Evolutionary conservation across 2,797 vertebrate species (phyloP).

Genomic region (Dendrocincla tyrannina): DNA sequence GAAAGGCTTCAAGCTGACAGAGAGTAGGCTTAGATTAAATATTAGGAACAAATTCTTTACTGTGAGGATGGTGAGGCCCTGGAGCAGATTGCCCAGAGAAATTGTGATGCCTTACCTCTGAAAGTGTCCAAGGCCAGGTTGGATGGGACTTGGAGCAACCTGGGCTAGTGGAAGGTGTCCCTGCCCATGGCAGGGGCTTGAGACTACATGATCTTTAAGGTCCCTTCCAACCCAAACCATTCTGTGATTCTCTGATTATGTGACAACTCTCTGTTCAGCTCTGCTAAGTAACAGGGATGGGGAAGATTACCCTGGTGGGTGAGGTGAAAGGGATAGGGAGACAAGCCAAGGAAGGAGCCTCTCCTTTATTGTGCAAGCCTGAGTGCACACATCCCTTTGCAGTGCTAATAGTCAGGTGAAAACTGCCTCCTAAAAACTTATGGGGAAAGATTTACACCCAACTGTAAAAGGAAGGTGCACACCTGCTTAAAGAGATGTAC

Average conservation of each 20-base stretch:
- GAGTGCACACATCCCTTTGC: background rate
- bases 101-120: background rate
- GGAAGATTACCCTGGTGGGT: background rate
- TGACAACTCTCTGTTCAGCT: background rate
- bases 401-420: background rate
- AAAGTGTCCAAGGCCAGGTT: background rate
- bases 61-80: background rate
- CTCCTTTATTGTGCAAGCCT: background rate
- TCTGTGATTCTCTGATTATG: background rate
- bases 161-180: background rate
- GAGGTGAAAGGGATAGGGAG: background rate
- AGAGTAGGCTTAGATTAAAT: background rate
- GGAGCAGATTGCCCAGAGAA: background rate
- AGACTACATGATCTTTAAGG: background rate
- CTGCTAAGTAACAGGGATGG: background rate
- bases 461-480: background rate
- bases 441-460: background rate
- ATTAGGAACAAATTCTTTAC: background rate
- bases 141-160: background rate
- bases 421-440: background rate
- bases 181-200: fast-evolving
- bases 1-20: background rate
- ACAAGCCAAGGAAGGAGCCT: background rate
- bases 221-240: background rate
- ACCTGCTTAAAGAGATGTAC: background rate